These are phyloP conservation scores for Thaumetopoea pityocampa DNA, from an alignment of 1,140 invertebrate species.

Conservation along the genomic window DNA sequence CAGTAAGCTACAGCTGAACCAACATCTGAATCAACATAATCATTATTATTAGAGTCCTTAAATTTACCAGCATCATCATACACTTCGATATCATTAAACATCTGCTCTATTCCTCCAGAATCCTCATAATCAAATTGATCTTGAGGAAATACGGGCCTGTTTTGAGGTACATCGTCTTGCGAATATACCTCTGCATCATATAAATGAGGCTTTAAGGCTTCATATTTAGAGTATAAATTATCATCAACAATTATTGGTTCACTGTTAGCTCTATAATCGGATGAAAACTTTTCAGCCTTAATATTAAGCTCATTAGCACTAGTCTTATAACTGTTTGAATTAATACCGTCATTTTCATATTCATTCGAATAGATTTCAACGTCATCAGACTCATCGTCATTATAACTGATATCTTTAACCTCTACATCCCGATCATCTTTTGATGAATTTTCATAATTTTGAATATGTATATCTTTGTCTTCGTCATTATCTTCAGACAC, in stretches of 20 bases:
- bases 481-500: constrained; percentile 4
- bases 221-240: constrained; percentile 32
- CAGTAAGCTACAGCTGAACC: constrained; percentile 42
- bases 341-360: neutral
- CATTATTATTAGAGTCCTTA: constrained; percentile 49
- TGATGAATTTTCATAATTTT: constrained; percentile 16
- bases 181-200: constrained; percentile 38
- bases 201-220: constrained; percentile 33
- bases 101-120: constrained; percentile 27
- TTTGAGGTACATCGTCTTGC: constrained; percentile 28
- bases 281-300: constrained; percentile 11
- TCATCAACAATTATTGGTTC: constrained; percentile 13
- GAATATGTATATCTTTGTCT: constrained; percentile 6
- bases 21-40: constrained; percentile 40
- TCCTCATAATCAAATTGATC: constrained; percentile 22
- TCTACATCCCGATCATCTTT: constrained; percentile 9
- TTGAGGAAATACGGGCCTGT: constrained; percentile 24
- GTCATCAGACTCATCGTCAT: constrained; percentile 15
- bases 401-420: constrained; percentile 3
- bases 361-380: constrained; percentile 1
- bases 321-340: too few relatives aligned
- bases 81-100: constrained; percentile 36
- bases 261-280: constrained; percentile 17
- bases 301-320: constrained; percentile 12
- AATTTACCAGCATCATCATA: constrained; percentile 25